These are phyloP conservation scores for Hemitrygon akajei DNA, from an alignment of 2,797 vertebrate species.

Conservation along the genomic window DNA sequence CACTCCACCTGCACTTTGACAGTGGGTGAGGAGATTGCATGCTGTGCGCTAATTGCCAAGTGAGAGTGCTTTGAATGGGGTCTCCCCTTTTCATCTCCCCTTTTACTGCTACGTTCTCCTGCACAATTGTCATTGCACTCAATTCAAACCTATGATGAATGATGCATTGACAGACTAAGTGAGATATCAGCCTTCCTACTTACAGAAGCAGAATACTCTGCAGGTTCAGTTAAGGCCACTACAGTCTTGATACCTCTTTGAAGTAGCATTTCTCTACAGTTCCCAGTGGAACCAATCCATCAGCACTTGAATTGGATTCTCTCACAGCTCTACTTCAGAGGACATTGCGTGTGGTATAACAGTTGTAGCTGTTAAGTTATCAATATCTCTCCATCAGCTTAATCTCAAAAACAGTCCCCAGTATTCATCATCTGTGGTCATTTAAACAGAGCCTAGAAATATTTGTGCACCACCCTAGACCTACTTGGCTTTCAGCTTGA, in stretches of 20 bases:
- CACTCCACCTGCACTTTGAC: neutral
- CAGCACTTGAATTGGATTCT: neutral
- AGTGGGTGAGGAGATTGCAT: neutral
- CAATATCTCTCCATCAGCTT: neutral
- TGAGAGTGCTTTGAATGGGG: neutral
- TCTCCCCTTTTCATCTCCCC: neutral
- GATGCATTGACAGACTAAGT: neutral
- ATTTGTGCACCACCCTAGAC: neutral
- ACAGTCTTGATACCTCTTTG: neutral
- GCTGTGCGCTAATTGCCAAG: neutral
- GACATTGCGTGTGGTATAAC: neutral
- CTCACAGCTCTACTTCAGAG: neutral
- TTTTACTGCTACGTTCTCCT: neutral
- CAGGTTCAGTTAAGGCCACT: too few relatives aligned
- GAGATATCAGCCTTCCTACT: too few relatives aligned
- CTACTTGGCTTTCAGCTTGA: neutral
- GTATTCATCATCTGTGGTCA: neutral
- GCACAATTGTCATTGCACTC: neutral
- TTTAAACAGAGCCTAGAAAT: neutral
- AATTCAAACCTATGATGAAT: neutral
- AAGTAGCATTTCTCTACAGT: neutral
- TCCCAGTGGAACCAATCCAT: neutral
- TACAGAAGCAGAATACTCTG: too few relatives aligned
- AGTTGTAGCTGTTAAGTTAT: neutral
- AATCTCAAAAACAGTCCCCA: neutral